Evolutionary conservation across 2,113 vertebrate species (phyloP).

Genomic region (Dicerorhinus sumatrensis): DNA sequence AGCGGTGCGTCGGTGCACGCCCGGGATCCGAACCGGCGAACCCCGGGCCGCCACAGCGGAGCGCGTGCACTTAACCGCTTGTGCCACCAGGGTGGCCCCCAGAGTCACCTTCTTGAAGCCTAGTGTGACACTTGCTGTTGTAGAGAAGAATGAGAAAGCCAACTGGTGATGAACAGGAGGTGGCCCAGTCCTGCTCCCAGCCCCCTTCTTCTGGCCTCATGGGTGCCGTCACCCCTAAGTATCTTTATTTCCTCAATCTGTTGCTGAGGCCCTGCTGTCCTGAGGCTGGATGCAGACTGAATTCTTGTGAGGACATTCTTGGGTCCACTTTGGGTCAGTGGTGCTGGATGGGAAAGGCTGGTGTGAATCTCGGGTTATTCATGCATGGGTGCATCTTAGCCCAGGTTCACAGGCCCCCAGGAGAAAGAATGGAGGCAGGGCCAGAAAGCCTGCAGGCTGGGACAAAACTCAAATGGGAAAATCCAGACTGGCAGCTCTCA

Average conservation of each 20-base stretch:
- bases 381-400: no score
- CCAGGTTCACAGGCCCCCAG: neutral
- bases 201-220: neutral
- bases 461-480: neutral
- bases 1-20: no score
- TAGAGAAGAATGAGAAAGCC: neutral
- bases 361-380: neutral
- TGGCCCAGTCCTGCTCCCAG: neutral
- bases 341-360: neutral
- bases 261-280: neutral
- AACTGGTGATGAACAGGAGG: neutral
- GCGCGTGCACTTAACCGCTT: no score
- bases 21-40: no score
- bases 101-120: neutral
- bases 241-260: neutral
- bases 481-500: neutral
- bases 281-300: neutral
- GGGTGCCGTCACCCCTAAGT: neutral
- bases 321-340: neutral
- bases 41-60: no score
- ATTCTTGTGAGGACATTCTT: neutral
- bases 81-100: no score
- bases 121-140: rapidly evolving
- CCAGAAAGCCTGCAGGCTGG: neutral
- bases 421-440: neutral